Percentiles rank a stretch among this genome's conserved stretches.
Evolutionary conservation across 2,888 invertebrate genomes (phyloP).

Genomic region (Microplitis manilae): DNA sequence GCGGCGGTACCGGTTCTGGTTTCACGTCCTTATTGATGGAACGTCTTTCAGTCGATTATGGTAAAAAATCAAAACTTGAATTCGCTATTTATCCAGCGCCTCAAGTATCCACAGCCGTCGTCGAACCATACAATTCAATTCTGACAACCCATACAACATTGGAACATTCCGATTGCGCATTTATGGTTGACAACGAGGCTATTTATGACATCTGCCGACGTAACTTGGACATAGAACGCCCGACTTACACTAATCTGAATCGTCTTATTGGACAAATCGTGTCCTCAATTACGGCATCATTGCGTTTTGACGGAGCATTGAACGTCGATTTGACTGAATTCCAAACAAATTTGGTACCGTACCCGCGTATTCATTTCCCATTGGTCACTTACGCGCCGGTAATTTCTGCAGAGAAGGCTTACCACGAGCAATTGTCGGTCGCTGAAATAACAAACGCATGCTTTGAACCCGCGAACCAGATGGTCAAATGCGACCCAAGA

Average conservation of each 20-base stretch:
- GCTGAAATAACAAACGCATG: conserved; percentile 2
- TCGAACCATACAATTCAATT: conserved; percentile 93
- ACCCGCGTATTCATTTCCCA: conserved; percentile 29
- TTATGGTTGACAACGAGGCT: conserved; percentile 74
- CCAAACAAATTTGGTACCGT: conserved; percentile 40
- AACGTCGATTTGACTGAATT: conserved; percentile 42
- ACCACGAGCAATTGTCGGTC: conserved; percentile 4
- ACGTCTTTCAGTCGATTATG: conserved; percentile 78
- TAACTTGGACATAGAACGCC: conserved; percentile 37
- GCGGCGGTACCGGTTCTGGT: conserved; percentile 77
- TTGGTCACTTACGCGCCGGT: conserved; percentile 34
- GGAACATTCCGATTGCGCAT: conserved; percentile 78
- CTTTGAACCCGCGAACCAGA: conserved; percentile 14
- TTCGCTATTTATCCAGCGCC: conserved; percentile 81
- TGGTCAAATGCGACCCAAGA: conserved; percentile 17
- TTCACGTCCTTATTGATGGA: conserved; percentile 80
- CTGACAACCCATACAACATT: conserved; percentile 91
- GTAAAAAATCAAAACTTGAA: conserved; percentile 78
- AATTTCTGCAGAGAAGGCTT: conserved; percentile 30
- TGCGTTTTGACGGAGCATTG: conserved; percentile 37
- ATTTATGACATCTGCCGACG: conserved; percentile 74
- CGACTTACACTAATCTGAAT: conserved; percentile 39
- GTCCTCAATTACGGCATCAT: conserved; percentile 39
- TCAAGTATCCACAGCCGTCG: conserved; percentile 85
- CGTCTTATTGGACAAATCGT: conserved; percentile 39